A percentile compares a stretch with the other conserved stretches of the same genome.
Conservation (phyloP, 2,888 invertebrate species). For the Chironomus riparius region DNA sequence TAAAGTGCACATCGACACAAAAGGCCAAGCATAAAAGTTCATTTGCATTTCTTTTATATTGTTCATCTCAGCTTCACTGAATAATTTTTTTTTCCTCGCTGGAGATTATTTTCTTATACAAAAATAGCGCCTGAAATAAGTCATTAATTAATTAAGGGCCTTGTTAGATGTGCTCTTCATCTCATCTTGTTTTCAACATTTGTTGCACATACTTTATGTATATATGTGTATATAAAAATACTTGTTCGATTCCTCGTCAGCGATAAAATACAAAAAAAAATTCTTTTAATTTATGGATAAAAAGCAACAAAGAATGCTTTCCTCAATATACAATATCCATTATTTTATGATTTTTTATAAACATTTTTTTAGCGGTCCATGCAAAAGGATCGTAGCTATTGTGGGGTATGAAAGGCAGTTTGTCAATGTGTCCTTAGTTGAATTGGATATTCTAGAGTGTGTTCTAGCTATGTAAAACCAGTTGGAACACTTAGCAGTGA, state of each 20-base stretch:
- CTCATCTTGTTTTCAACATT: neutral
- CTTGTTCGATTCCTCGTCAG: neutral
- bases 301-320: neutral
- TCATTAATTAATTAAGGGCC: slow-evolving; percentile 26
- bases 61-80: neutral
- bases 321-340: slow-evolving; percentile 15
- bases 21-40: neutral
- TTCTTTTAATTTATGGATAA: slow-evolving; percentile 21
- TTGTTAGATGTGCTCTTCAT: slow-evolving; percentile 13
- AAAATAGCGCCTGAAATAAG: neutral
- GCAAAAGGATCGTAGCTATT: no score
- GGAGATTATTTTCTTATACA: neutral
- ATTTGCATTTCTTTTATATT: slow-evolving; percentile 20
- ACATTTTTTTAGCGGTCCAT: no score
- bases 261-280: slow-evolving; percentile 4
- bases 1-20: neutral
- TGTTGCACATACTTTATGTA: neutral
- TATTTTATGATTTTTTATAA: slow-evolving; percentile 17
- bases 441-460: no score
- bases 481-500: no score
- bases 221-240: neutral
- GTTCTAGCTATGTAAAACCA: no score
- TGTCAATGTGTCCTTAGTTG: no score
- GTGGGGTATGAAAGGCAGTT: neutral
- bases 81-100: neutral